Base-by-base conservation (phyloP, 2,888 invertebrate species). In the Scrobipalpa costella region DNA sequence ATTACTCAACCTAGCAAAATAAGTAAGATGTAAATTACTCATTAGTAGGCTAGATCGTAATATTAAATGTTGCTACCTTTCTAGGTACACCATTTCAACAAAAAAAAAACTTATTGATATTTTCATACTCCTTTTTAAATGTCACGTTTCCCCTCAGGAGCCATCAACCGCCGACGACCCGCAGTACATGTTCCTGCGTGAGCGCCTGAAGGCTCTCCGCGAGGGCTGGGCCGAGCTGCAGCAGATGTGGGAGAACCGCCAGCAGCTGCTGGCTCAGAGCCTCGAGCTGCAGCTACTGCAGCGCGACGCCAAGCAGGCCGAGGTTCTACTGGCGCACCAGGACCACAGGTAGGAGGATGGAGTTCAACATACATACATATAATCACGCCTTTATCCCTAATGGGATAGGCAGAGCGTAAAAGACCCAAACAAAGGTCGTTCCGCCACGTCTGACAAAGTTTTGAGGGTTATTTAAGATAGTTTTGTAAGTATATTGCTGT, bases 171-270 rank as follows among this genome's bases (percentile, higher is more conserved):
- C 97, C 84, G 96, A 98, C 87, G 99, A 99, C 92, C 98, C 99
- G 52, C 99, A 99, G 87, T 99, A 99, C 92, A 99, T 99, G 99
- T 99, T 99, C 96, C 92, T 99, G 77, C 94, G 99, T 68, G 99
- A 99, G 91, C 95, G 99, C 57, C 93, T 99, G 72, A 99, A 98
- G 93, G 99, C 99, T 0, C 92, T 99, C 63, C 98, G 99, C 86
- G 98, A 99, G 90, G 99, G 99, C 65, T 99, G 99, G 99, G 98
- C 98, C 69, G 99, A 99, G 83, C 92, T 99, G 67, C 97, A 99
- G 80, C 98, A 99, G 91, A 99, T 99, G 99, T 99, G 99, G 99
- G 99, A 98, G 86, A 99, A 99, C 92, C 92, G 99, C 38, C 99
- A 99, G 83, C 96, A 98, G 74, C 91, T 99, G 72, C 92, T 99